Evolutionary conservation across 2,888 invertebrate species (phyloP), one percentile per base, ranked within the genome.

Genomic region (Trichopoda pennipes): DNA sequence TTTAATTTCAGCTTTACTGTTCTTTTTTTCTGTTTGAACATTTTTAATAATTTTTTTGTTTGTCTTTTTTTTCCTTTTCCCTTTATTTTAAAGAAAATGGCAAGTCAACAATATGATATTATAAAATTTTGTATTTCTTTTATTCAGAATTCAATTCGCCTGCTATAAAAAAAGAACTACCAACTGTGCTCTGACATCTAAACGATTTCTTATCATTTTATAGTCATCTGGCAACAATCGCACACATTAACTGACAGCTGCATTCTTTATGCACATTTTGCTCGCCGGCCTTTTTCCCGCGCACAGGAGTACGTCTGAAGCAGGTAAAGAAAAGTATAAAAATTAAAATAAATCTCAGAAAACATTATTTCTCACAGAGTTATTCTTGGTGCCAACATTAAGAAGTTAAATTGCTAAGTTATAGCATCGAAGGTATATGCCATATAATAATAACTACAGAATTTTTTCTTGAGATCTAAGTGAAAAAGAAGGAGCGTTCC

Each of bases 211-310:
- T 38, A 12, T 38, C 12, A 12, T 12, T 38, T 12, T 38, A 12
- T 12, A 38, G 12, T 3, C 12, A 38, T 12, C 38, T 38, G 38
- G 38, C 38, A 38, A 12, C 38, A 38, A 12, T 38, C 12, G 10
- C 7, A 12, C 12, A 28, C 38, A 3, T 38, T 12, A 38, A 38
- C 10, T 7, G 42, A 44, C 81, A 77, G 69, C 74, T 78, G 70
- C 72, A 77, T 55, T 56, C 69, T 55, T 80, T 63, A 7, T 61
- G 60, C 80, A 77, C 55, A 51, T 72, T 72, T 73, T 51, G 8
- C 16, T 55, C 64, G 47, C 69, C 73, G 69, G 73, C 23, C 42
- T 69, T 80, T 81, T 83, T 83, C 83, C 83, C 83, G 83, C 83
- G 73, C 74, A 47, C 58, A 1, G 14, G 23, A n/a, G 21, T 70